Evolutionary conservation across 2,888 invertebrate genomes (phyloP), one percentile per base, ranked within the genome.

Genomic region (Bembecia ichneumoniformis): DNA sequence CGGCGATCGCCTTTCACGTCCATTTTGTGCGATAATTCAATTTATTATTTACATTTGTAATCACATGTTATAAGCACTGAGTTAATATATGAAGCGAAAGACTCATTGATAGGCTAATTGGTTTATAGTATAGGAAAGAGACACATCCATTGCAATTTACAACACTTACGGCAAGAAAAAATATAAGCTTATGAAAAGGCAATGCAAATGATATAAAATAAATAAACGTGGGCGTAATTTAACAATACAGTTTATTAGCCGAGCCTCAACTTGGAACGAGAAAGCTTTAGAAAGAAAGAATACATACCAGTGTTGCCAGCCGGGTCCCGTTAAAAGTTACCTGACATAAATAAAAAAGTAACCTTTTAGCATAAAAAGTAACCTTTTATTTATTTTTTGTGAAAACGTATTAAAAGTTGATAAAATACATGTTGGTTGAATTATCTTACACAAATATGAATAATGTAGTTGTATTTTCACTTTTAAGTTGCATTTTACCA

Each of bases 11-110:
- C 60, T 72, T 74, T 78, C 69, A 74, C 74, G 78, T 78, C 77
- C 81, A 81, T 81, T 75, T 77, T 78, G 74, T 68, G 63, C 62
- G 65, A 60, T 69, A 66, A 71, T 70, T 68, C 66, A 71, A 73
- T 74, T 74, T 69, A 71, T 63, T 74, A 78, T 78, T 81, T 75
- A 79, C 77, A 77, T 77, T 74, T 64, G 52, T 63, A 74, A 77
- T 82, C 79, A 82, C 82, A 80, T 82, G 74, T 71, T 77, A 66
- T 46, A 63, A 28, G 60, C 58, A 63, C 62, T 57, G 56, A 55
- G 51, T n/a, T 49, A 53, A 56, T 54, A 44, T 40, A 48, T 43
- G 28, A 28, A 28, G 28, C 28, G 28, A 28, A 20, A 9, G 20
- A 28, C 9, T 28, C 28, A 28, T 9, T 51, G 49, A 59, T 51